Base-by-base conservation (phyloP, 2,113 vertebrate genomes). In the Colaptes auratus region DNA sequence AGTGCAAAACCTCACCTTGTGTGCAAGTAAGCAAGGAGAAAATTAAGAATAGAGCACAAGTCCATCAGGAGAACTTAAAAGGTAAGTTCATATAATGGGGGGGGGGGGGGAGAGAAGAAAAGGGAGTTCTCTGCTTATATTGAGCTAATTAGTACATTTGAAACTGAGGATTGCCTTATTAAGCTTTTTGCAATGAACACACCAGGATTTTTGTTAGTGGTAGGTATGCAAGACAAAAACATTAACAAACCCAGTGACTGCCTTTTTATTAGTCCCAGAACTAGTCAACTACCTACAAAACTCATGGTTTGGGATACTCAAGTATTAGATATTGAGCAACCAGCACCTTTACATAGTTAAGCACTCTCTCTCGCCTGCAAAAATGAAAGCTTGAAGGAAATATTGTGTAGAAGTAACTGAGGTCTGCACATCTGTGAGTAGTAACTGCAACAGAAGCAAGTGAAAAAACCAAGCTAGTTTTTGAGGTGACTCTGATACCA, bases 71-170 rank as follows among this genome's bases (percentile, higher is more conserved):
- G 46, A 83, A 80, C 27, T 78, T 67, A 48, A 60, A 63, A 70
- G 90, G 88, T 96, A 95, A 86, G 93, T 88, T 88, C 52, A 33
- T 60, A 12, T 19, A 48, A 80, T 19, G 46, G 67, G 55, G 82
- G 7, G n/a, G 75, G 50, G 27, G 2, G 3, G 77, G 39, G 55
- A 58, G 10, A 48, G 39, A 58, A 58, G 10, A 48, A 52, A 77
- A 77, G 7, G 17, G 21, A 46, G 7, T 36, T 86, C 80, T 74
- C 75, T 88, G 52, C 35, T 93, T 4, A 20, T 28, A 77, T 15
- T 85, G n/a, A 50, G 10, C 44, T 14, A 1, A 42, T 71, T 12
- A 55, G 9, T 66, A 52, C 8, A 64, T 71, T 60, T 80, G 28
- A 86, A 94, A 83, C 33, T 39, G 31, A 79, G 15, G 6, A 70